Evolutionary conservation across 2,797 vertebrate species (phyloP), one percentile per base, ranked within the genome.

Genomic region (Jordanella pulchra): DNA sequence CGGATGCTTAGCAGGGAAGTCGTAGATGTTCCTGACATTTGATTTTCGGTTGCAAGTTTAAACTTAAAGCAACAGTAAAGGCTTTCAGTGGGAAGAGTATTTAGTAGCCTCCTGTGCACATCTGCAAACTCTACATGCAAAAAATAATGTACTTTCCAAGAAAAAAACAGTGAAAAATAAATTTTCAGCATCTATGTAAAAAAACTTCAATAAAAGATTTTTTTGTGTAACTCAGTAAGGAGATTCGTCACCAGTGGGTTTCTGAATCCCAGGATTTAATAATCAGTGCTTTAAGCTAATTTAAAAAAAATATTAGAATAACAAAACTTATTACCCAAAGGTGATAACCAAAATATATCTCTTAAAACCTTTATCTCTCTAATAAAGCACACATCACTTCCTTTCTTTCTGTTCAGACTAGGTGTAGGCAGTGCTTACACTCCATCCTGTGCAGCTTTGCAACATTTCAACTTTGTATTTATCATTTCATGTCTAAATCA

Each of bases 361-460:
- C 50, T 48, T 64, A 73, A 73, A 65, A 12, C 21, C 32, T 9
- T n/a, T 53, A 79, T 48, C 72, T 50, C 14, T 69, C 50, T 21
- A 15, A 21, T 30, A 30, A 18, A 39, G 15, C 3, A n/a, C 28
- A 13, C 32, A 1, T 3, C 32, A 71, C 60, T 39, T 23, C 25
- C 65, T 35, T n/a, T 25, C 21, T 66, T 76, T 80, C 67, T 69
- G 25, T 58, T 76, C 51, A 32, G 27, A 15, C 10, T 65, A 55
- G 74, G 70, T 45, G 18, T 6, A 69, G 66, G 32, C 58, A 76
- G 64, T 67, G 64, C 27, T 81, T 83, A 58, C 64, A 78, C 71
- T 76, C 55, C 75, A 78, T 87, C 72, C 75, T 71, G 71, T 66
- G 15, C 69, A 73, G 83, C 79, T 83, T 78, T 77, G 65, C 35